Evolutionary conservation across 2,888 invertebrate genomes (phyloP).

Genomic region (Oegoconia quadripuncta): DNA sequence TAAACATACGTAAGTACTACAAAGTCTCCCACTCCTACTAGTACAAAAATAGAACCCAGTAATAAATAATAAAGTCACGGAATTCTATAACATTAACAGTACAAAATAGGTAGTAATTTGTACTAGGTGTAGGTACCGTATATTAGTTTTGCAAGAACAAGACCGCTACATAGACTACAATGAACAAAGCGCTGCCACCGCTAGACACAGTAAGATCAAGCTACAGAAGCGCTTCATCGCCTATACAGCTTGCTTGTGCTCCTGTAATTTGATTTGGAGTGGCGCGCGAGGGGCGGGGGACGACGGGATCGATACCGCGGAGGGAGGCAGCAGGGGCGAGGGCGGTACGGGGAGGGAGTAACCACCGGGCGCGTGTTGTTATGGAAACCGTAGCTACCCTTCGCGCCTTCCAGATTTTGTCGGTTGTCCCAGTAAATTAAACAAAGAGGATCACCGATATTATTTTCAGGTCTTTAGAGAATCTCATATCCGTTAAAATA

Average conservation of each 20-base stretch:
- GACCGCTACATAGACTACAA: too few species aligned
- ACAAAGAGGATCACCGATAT: slow-evolving; percentile 68
- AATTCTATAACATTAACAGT: too few species aligned
- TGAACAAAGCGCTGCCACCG: neutral
- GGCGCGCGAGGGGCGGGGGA: slow-evolving; percentile 46
- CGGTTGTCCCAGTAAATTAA: slow-evolving; percentile 72
- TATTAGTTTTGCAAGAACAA: too few species aligned
- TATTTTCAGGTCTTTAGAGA: slow-evolving; percentile 42
- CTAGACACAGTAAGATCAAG: neutral
- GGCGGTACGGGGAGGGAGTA: slow-evolving; percentile 24
- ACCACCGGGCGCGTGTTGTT: slow-evolving; percentile 67
- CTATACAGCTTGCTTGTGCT: slow-evolving; percentile 35
- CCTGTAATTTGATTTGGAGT: slow-evolving; percentile 78
- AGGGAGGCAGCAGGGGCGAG: slow-evolving; percentile 23
- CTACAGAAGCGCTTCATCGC: neutral
- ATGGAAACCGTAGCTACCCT: slow-evolving; percentile 74
- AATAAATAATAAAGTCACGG: too few species aligned
- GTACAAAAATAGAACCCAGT: too few species aligned
- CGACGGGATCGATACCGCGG: slow-evolving; percentile 46
- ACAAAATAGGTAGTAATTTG: too few species aligned
- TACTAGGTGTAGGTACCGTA: too few species aligned
- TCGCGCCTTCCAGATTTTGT: slow-evolving; percentile 71
- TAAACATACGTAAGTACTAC: too few species aligned
- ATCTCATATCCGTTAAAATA: slow-evolving; percentile 2
- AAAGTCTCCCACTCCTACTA: too few species aligned